Percentiles rank a stretch among this genome's conserved stretches.
phyloP scores from a whole-genome alignment of 2,888 invertebrate species.

The Spatulosminthurus flaviceps region DNA sequence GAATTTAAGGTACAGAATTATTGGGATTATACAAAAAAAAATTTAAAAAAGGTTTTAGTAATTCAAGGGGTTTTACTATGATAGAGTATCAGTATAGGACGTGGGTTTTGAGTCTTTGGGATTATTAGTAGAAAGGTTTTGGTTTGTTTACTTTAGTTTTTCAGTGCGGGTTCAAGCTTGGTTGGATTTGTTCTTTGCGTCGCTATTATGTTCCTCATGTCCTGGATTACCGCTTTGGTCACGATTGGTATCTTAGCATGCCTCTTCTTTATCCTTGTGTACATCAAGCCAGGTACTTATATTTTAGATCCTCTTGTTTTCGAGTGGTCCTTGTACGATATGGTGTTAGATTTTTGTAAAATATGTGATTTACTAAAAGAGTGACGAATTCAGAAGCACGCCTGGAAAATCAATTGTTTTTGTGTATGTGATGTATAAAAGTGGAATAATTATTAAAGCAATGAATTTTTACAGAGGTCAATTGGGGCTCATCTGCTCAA shows the following conservation, averaged over 20 bases:
- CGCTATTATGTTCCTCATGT: constrained; percentile 70
- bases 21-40: neutral
- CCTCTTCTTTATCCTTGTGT: constrained; percentile 70
- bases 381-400: too few relatives aligned
- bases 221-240: constrained; percentile 69
- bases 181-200: constrained; percentile 67
- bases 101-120: too few relatives aligned
- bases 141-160: constrained; percentile 65
- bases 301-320: constrained; percentile 35
- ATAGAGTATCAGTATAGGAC: too few relatives aligned
- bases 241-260: constrained; percentile 67
- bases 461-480: constrained; percentile 43
- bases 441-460: too few relatives aligned
- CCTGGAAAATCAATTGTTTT: too few relatives aligned
- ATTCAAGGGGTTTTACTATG: too few relatives aligned
- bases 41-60: too few relatives aligned
- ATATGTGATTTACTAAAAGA: too few relatives aligned
- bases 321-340: too few relatives aligned
- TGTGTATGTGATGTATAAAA: too few relatives aligned
- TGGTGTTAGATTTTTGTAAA: neutral
- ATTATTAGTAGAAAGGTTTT: neutral
- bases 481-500: constrained; percentile 72
- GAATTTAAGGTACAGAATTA: constrained; percentile 65
- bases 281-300: constrained; percentile 72
- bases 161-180: constrained; percentile 68